Percentiles rank a stretch among this genome's conserved stretches.
phyloP scores from a whole-genome alignment of 2,797 vertebrate species.

The Cichlasoma orientale region DNA sequence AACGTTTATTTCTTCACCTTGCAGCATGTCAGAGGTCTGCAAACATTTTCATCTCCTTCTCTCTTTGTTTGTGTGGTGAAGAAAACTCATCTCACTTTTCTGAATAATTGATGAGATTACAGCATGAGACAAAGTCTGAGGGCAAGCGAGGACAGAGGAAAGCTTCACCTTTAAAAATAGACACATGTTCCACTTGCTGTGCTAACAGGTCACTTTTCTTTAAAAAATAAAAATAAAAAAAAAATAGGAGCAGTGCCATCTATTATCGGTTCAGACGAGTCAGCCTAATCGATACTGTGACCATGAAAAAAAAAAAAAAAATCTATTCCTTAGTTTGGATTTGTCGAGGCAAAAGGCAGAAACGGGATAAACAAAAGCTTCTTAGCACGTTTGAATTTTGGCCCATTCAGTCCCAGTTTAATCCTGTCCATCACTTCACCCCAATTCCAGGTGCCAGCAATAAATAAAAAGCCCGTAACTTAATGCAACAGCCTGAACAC shows the following conservation, averaged over 20 bases:
- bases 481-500: not conserved
- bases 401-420: rapidly evolving
- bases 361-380: not conserved
- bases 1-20: not conserved
- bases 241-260: not conserved
- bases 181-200: not conserved
- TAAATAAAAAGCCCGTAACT: not conserved
- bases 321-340: not conserved
- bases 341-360: not conserved
- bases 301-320: not conserved
- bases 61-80: not conserved
- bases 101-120: conserved; percentile 40
- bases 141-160: not conserved
- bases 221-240: not conserved
- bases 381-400: not conserved
- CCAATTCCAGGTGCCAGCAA: not conserved
- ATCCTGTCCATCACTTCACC: not conserved
- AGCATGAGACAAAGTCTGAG: not conserved
- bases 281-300: not conserved
- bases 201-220: not conserved
- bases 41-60: not conserved
- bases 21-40: rapidly evolving
- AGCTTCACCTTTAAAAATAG: not conserved
- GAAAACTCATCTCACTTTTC: conserved; percentile 1
- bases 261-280: not conserved